Evolutionary conservation across 1,140 invertebrate species (phyloP), one percentile per base, ranked within the genome.

Genomic region (Bathynomus jamesi): DNA sequence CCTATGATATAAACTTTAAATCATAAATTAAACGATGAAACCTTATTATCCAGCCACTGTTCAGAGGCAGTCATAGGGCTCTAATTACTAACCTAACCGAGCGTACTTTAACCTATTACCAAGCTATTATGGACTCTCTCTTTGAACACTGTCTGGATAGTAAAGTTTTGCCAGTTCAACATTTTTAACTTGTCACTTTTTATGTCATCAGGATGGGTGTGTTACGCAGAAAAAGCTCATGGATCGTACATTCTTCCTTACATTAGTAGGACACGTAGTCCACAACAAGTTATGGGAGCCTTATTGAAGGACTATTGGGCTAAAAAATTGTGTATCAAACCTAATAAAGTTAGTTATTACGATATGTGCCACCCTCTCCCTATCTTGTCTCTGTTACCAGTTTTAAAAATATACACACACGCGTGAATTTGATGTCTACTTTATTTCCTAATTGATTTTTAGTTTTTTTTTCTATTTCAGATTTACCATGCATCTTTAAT

Each of bases 161-260:
- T n/a, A n/a, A n/a, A n/a, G n/a, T n/a, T n/a, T n/a, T n/a, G n/a
- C n/a, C n/a, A n/a, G n/a, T n/a, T n/a, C n/a, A n/a, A n/a, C n/a
- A n/a, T n/a, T n/a, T n/a, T n/a, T n/a, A n/a, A n/a, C n/a, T n/a
- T n/a, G n/a, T n/a, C n/a, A n/a, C n/a, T n/a, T n/a, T n/a, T n/a
- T n/a, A n/a, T 66, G n/a, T 21, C 21, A 27, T 27, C 24, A 76
- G 75, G 75, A 21, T 99, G 96, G 94, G 91, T 99, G 24, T 99
- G 96, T 81, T 99, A 99, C 84, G 96, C 95, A 3, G 97, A 99
- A 83, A 99, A 99, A 82, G 97, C 95, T 0, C 94, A 98, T 83
- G 94, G 93, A 1, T 89, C 86, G 77, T 94, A 93, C 80, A 92
- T 98, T 79, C 84, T 99, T 28, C 95, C 95, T 0, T 90, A 93